Base-by-base conservation (phyloP, 2,113 vertebrate species). In the Trematomus loennbergii region DNA sequence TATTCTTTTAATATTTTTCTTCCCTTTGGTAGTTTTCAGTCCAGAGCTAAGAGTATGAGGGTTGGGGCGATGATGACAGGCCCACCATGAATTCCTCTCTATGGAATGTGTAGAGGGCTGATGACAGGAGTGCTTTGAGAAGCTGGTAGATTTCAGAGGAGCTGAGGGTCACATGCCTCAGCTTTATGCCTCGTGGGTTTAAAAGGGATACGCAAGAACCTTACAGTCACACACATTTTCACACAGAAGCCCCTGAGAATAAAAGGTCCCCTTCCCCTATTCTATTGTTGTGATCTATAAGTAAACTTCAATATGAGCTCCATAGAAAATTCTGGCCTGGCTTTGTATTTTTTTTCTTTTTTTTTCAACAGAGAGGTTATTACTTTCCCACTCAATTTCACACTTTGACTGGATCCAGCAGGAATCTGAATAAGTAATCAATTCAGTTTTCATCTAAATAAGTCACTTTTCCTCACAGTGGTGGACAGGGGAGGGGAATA, bases 321-420 rank as follows among this genome's bases (percentile, higher is more conserved):
- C 22, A n/a, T 12, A 43, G 16, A 65, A 16, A 62, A n/a, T 22
- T 43, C 50, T n/a, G 58, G 22, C 52, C 33, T 49, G 16, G 11
- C 33, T 43, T 52, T 66, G 4, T 3, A 49, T 18, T 68, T 20
- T 3, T 73, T 58, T 18, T 36, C n/a, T 10, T 53, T 73, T 74
- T 74, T 40, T 50, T n/a, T 63, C 58, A 9, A 36, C 48, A 29
- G 12, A 77, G 78, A 79, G 43, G 46, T 81, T 77, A 52, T 73
- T 70, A 72, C 61, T 79, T 74, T 66, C 72, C 22, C 40, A 43
- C 75, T 72, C 87, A 73, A 90, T 90, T 92, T 89, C 53, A 88
- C 74, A 75, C 60, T 52, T 22, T 67, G 29, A 82, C 62, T 49
- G 50, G 64, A 87, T 86, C 33, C 53, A 65, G 61, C 57, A 60